Percentiles rank a stretch among this genome's conserved stretches.
These are phyloP conservation scores for Selene dorsalis DNA, from an alignment of 2,797 vertebrate genomes.

Conservation along the genomic window DNA sequence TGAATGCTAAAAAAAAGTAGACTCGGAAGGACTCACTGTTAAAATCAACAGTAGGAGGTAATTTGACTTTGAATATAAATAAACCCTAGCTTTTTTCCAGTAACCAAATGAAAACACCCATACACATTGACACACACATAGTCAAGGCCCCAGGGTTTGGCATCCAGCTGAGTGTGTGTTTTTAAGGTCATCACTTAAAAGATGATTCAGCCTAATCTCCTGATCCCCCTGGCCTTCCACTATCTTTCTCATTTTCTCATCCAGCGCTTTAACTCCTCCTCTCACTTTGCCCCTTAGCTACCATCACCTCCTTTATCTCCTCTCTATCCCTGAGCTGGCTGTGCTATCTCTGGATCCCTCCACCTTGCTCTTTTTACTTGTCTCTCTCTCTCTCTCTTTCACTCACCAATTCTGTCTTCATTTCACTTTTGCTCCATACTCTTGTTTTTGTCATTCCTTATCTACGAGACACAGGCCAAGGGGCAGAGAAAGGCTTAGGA, in stretches of 20 bases:
- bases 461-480: slow-evolving; percentile 62
- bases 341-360: slow-evolving; percentile 59
- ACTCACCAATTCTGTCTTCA: slow-evolving; percentile 46
- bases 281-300: slow-evolving; percentile 57
- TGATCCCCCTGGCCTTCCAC: slow-evolving; percentile 61
- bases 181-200: slow-evolving; percentile 85
- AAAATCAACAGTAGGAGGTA: neutral
- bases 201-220: slow-evolving; percentile 81
- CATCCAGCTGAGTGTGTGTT: slow-evolving; percentile 75
- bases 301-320: slow-evolving; percentile 71
- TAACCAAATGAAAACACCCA: slow-evolving; percentile 57
- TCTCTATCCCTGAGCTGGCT: slow-evolving; percentile 55
- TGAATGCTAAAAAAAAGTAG: neutral
- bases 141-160: slow-evolving; percentile 51
- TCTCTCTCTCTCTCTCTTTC: slow-evolving; percentile 35
- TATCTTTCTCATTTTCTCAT: slow-evolving; percentile 72
- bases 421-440: slow-evolving; percentile 66
- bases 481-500: slow-evolving; percentile 41
- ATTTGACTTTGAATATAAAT: neutral
- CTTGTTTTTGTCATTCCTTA: slow-evolving; percentile 66
- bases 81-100: neutral
- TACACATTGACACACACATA: slow-evolving; percentile 26
- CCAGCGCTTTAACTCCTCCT: slow-evolving; percentile 50
- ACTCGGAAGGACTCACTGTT: neutral
- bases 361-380: slow-evolving; percentile 27